phyloP scores from a whole-genome alignment of 2,888 invertebrate genomes.

The Philereme transversata region DNA sequence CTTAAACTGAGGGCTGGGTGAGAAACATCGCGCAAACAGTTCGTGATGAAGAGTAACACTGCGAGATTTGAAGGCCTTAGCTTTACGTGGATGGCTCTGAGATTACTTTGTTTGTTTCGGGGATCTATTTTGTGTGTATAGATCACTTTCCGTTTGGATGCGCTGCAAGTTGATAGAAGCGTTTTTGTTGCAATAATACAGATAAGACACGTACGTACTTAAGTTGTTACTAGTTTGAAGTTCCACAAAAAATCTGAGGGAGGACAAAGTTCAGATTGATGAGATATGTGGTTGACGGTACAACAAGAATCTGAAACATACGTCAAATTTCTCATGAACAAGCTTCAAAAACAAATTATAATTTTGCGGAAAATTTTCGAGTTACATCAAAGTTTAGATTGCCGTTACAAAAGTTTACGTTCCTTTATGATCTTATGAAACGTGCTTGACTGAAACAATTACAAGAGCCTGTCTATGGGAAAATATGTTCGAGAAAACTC shows the following conservation, averaged over 20 bases:
- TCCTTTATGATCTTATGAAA: slow-evolving; percentile 30
- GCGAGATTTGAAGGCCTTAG: slow-evolving; percentile 38
- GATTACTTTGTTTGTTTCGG: slow-evolving; percentile 21
- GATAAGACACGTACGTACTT: not conserved
- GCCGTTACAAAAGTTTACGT: slow-evolving; percentile 36
- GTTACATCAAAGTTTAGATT: slow-evolving; percentile 49
- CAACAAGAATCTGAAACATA: slow-evolving; percentile 4
- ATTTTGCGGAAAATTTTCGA: slow-evolving; percentile 39
- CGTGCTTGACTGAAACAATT: slow-evolving; percentile 1
- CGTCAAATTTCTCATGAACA: slow-evolving; percentile 9
- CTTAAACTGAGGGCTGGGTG: slow-evolving; percentile 22
- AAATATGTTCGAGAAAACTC: too few species aligned
- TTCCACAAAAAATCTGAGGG: not conserved
- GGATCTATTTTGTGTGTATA: slow-evolving; percentile 12
- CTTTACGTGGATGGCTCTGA: slow-evolving; percentile 29
- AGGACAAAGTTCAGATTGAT: not conserved
- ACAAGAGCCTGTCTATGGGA: too few species aligned
- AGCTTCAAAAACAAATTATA: slow-evolving; percentile 39
- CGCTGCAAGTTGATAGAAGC: slow-evolving; percentile 1
- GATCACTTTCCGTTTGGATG: not conserved
- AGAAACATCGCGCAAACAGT: slow-evolving; percentile 56
- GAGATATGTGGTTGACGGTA: not conserved
- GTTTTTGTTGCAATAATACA: not conserved
- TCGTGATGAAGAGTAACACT: slow-evolving; percentile 55
- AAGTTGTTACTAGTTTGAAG: not conserved